Evolutionary conservation across 2,797 vertebrate genomes (phyloP).

Genomic region (Champsocephalus gunnari): DNA sequence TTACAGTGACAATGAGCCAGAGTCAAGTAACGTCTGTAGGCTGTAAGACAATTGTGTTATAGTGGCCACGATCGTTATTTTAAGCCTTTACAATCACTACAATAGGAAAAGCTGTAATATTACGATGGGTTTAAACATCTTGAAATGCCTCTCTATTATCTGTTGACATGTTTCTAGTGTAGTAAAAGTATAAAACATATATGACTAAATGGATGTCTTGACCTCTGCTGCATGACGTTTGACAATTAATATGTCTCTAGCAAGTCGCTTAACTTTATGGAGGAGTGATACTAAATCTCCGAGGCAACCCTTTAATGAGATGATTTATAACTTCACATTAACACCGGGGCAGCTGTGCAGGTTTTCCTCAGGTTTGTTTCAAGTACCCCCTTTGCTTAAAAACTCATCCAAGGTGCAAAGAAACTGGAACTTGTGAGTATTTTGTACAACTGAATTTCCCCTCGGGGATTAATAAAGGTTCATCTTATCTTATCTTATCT

Average conservation of each 20-base stretch:
- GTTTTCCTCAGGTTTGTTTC: constrained; percentile 32
- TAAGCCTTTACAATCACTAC: neutral
- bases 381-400: constrained; percentile 43
- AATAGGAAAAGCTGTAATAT: neutral
- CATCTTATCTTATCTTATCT: no score
- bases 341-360: constrained; percentile 23
- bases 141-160: neutral
- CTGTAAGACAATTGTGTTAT: no score
- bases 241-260: neutral
- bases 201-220: neutral
- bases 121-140: neutral
- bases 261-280: constrained; percentile 9
- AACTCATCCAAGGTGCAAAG: constrained; percentile 47
- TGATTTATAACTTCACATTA: constrained; percentile 36
- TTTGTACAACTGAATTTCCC: no score
- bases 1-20: no score
- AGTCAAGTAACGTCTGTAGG: neutral
- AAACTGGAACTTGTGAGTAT: constrained; percentile 59
- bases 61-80: neutral
- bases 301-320: constrained; percentile 25
- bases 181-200: neutral
- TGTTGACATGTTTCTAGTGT: neutral
- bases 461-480: no score
- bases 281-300: constrained; percentile 15
- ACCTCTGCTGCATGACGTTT: constrained; percentile 5